Base-by-base conservation (phyloP, 92 coral and sea anemone species). In the Epizoanthus rinbou region DNA sequence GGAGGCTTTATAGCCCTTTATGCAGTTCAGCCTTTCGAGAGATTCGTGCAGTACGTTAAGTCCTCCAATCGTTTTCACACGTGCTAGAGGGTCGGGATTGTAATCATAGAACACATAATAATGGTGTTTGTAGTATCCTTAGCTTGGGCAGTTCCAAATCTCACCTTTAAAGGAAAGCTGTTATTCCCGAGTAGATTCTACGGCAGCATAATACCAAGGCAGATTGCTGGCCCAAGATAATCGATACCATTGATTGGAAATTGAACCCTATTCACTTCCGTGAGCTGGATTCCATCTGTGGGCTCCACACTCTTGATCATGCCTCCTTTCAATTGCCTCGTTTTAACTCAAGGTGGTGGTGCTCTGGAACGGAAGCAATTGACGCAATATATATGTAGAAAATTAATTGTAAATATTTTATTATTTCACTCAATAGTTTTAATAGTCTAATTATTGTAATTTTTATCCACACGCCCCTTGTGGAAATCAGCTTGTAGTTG, bases 181-280 rank as follows among this genome's bases (percentile, higher is more conserved):
- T 69, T 69, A 69, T 31, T 28, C 75, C 75, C 10, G 92, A 89
- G 65, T 89, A 87, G 90, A 66, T 89, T 37, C 92, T 85, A 8
- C 54, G 85, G 16, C 81, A 80, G 22, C 57, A 84, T 18, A 90
- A 90, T 73, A n/a, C 75, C 18, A 87, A 39, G 37, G 93, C 91
- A 18, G 93, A 90, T 53, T 87, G 84, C 65, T 90, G 93, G 93
- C 79, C 93, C 14, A 75, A 76, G 45, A 90, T 90, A 5, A 74
- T 90, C 6, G 93, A 90, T 50, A 54, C 88, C 15, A 89, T 83
- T 47, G 89, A 86, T 28, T 86, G 87, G 84, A 75, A 54, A 87
- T 84, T 87, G 54, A 88, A 88, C 74, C 85, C 87, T 25, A 39
- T 69, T 16, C 68, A 84, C 63, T 88, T 88, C 69, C 52, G 81